A percentile compares a stretch with the other conserved stretches of the same genome.
phyloP scores from a whole-genome alignment of 2,888 invertebrate species.

The Melolontha melolontha region DNA sequence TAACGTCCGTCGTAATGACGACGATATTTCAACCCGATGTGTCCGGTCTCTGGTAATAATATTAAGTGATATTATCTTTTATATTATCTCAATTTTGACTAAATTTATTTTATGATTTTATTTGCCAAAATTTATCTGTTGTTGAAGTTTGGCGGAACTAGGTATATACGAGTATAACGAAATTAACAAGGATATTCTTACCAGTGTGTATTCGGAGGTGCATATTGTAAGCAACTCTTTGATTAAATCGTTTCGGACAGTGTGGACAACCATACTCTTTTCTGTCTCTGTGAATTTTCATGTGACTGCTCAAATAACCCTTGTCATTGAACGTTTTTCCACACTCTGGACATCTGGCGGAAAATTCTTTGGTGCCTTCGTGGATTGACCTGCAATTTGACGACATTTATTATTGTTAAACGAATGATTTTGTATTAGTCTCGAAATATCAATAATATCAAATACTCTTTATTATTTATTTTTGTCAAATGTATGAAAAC shows the following conservation, averaged over 20 bases:
- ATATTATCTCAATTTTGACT: no score
- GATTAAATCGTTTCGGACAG: conserved; percentile 88
- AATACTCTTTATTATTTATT: background rate
- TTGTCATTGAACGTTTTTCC: conserved; percentile 87
- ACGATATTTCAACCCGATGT: no score
- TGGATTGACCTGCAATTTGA: conserved; percentile 74
- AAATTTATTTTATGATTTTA: no score
- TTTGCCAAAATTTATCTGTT: no score
- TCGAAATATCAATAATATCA: background rate
- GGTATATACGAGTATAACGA: background rate
- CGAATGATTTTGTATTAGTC: no score
- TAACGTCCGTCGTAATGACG: no score
- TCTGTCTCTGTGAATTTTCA: conserved; percentile 86
- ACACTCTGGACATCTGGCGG: conserved; percentile 79
- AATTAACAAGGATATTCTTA: conserved; percentile 50
- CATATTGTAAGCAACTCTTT: conserved; percentile 90
- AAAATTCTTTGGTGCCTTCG: conserved; percentile 85
- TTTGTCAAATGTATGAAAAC: background rate
- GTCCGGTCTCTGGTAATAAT: no score
- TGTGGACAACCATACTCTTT: conserved; percentile 85
- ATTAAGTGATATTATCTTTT: no score
- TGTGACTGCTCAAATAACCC: conserved; percentile 86
- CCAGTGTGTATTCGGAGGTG: conserved; percentile 86
- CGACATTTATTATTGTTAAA: background rate
- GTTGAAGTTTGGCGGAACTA: no score